phyloP scores from a whole-genome alignment of 2,888 invertebrate species.

The Yponomeuta malinellus region DNA sequence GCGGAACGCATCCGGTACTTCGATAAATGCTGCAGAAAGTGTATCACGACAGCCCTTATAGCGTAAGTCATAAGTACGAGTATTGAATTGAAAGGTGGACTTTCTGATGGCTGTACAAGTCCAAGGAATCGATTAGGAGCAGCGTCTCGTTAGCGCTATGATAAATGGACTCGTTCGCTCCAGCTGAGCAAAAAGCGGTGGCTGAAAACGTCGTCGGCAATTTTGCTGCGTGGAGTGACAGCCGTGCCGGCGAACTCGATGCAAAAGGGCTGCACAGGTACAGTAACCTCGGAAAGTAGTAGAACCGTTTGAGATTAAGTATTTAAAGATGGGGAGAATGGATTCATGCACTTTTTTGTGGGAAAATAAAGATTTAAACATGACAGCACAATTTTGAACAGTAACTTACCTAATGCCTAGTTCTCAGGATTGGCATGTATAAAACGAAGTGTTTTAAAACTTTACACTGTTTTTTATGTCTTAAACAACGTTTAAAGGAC shows the following conservation, averaged over 20 bases:
- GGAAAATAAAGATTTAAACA: too few relatives aligned
- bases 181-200: not conserved
- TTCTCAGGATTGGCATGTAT: too few relatives aligned
- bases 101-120: not conserved
- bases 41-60: not conserved
- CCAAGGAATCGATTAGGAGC: constrained; percentile 45
- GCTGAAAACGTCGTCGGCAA: constrained; percentile 5
- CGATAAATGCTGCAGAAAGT: not conserved
- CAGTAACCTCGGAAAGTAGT: not conserved
- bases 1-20: not conserved
- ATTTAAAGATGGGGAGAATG: too few relatives aligned
- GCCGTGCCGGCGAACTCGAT: not conserved
- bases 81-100: not conserved
- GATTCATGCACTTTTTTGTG: too few relatives aligned
- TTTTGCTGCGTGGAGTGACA: constrained; percentile 24
- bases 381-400: too few relatives aligned
- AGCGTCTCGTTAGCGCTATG: constrained; percentile 19
- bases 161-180: constrained; percentile 8
- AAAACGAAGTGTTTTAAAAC: too few relatives aligned
- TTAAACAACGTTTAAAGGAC: too few relatives aligned
- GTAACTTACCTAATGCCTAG: too few relatives aligned
- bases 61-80: not conserved
- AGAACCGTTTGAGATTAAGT: too few relatives aligned
- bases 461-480: too few relatives aligned
- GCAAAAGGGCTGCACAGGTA: not conserved